Evolutionary conservation across 2,113 vertebrate species (phyloP), one percentile per base, ranked within the genome.

Genomic region (Neotoma lepida): DNA sequence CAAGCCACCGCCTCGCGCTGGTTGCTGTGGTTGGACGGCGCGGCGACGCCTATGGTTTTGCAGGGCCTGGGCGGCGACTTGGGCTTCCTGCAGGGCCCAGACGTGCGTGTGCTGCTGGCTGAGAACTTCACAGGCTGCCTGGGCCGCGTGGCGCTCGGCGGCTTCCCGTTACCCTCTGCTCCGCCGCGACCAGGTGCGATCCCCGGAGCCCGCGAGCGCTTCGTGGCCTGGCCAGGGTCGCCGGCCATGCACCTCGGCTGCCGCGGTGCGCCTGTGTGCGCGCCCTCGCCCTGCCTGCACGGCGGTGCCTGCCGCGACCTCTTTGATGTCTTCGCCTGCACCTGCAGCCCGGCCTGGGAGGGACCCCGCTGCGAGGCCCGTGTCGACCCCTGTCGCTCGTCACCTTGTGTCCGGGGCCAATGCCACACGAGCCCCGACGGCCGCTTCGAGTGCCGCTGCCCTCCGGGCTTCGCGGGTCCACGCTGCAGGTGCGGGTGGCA

Each of bases 121-220:
- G 98, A 99, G 73, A 99, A 99, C 44, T 99, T 99, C 98, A 99
- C 98, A 0, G 99, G 99, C 93, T 99, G 99, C 97, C 97, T 99
- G 14, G 99, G 99, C 14, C 98, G 97, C 30, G 98, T 99, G 95
- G 98, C 98, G 39, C 97, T 99, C 0, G 99, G 99, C 1, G 99
- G 98, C 0, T 97, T 99, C 66, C 98, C 99, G 94, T 98, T 99
- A 93, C 99, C 99, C 0, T 98, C 99, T 74, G 35, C 97, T 24
- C 0, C 97, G 96, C 30, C 97, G 51, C 2, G 66, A 80, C 4
- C n/a, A 0, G 86, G 82, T 6, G 91, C 39, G 0, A 17, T 7
- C 46, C 89, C 0, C 93, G 98, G 30, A 98, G 98, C 0, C 98
- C 99, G 94, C 0, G 98, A 98, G 35, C 98, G 95, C 87, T 99